Percentiles rank a stretch among this genome's conserved stretches.
phyloP scores from a whole-genome alignment of 2,888 invertebrate genomes.

The Leptarthrus brevirostris region DNA sequence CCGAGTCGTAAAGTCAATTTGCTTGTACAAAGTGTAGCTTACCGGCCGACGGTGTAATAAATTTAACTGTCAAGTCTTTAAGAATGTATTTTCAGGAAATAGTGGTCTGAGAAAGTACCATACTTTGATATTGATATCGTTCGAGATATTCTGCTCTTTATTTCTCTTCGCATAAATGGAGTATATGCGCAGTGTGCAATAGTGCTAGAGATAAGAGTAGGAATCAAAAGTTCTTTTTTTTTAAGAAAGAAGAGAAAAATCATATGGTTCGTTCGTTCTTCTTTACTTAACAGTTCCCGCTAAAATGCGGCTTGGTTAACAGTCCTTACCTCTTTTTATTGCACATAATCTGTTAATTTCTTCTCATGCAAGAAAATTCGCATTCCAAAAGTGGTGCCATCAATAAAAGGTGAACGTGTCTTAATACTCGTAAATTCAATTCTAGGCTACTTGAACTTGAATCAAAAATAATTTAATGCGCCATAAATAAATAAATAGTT shows the following conservation, averaged over 20 bases:
- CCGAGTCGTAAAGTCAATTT: slow-evolving; percentile 26
- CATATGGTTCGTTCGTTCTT: background rate
- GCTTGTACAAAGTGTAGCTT: slow-evolving; percentile 26
- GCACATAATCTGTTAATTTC: too few species aligned
- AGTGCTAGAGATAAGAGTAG: too few species aligned
- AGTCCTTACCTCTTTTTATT: too few species aligned
- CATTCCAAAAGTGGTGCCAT: too few species aligned
- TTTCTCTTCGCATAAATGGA: too few species aligned
- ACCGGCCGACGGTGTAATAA: slow-evolving; percentile 18
- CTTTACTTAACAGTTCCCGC: background rate
- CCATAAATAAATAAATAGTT: too few species aligned
- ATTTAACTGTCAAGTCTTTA: slow-evolving; percentile 21
- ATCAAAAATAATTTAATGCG: too few species aligned
- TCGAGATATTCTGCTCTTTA: background rate
- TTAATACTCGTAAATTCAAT: too few species aligned
- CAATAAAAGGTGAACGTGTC: too few species aligned
- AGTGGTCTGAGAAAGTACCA: background rate
- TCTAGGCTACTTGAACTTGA: too few species aligned
- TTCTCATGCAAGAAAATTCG: too few species aligned
- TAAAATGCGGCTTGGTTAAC: background rate
- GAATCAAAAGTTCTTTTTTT: too few species aligned
- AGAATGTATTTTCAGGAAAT: background rate
- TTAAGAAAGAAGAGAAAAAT: background rate
- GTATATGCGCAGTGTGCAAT: background rate
- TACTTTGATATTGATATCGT: background rate